A percentile compares a stretch with the other conserved stretches of the same genome.
Conservation (phyloP, 2,888 invertebrate genomes). For the Auanema sp. region DNA sequence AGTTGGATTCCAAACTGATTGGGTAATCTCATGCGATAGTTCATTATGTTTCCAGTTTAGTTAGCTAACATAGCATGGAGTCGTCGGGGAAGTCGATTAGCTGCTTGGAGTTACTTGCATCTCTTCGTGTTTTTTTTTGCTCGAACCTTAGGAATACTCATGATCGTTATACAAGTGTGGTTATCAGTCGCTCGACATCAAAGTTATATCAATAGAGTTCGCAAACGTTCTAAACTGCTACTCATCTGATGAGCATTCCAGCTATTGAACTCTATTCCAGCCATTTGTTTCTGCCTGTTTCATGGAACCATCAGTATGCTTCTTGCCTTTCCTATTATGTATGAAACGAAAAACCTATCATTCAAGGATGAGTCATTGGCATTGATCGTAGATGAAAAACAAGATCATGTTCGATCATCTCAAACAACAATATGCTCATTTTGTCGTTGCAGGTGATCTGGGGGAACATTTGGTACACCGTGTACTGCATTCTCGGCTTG, state of each 20-base stretch:
- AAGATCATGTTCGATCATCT: too few relatives aligned
- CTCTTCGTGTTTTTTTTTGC: conserved; percentile 15
- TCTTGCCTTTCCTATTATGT: conserved; percentile 15
- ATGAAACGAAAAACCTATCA: background rate
- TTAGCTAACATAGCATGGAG: too few relatives aligned
- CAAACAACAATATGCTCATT: too few relatives aligned
- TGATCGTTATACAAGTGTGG: conserved; percentile 10
- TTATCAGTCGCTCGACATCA: conserved; percentile 11
- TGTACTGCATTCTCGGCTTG: too few relatives aligned
- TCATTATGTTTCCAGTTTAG: too few relatives aligned
- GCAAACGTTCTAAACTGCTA: background rate
- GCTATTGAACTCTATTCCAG: conserved; percentile 17
- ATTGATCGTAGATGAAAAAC: too few relatives aligned
- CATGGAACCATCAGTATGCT: conserved; percentile 15
- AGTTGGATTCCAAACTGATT: too few relatives aligned
- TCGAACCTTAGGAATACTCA: conserved; percentile 8
- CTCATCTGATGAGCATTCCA: background rate
- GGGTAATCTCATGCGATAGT: too few relatives aligned
- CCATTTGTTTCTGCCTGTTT: conserved; percentile 11
- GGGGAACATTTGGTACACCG: too few relatives aligned
- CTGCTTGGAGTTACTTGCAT: conserved; percentile 17
- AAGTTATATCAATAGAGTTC: conserved; percentile 12
- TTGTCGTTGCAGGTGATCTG: too few relatives aligned
- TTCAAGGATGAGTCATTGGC: too few relatives aligned
- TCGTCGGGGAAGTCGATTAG: too few relatives aligned